phyloP scores from a whole-genome alignment of 2,888 invertebrate genomes.

The Eupithecia pulchellata region DNA sequence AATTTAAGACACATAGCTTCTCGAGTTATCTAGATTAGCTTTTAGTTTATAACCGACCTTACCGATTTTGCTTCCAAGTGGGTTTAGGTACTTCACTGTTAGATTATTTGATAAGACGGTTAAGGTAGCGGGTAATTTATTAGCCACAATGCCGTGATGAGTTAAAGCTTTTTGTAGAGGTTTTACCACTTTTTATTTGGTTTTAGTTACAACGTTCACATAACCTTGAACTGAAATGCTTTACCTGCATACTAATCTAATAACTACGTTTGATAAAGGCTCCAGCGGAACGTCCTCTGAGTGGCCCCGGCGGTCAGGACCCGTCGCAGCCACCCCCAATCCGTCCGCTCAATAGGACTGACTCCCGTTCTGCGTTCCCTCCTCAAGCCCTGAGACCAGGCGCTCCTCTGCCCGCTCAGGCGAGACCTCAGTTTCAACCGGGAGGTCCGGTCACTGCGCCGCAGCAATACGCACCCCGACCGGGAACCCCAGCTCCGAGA shows the following conservation, averaged over 20 bases:
- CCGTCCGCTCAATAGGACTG: conserved; percentile 71
- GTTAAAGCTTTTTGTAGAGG: conserved; percentile 31
- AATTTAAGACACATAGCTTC: conserved; percentile 2
- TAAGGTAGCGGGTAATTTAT: conserved; percentile 26
- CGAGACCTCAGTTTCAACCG: conserved; percentile 76
- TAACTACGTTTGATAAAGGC: conserved; percentile 65
- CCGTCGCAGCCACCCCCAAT: conserved; percentile 61
- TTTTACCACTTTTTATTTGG: conserved; percentile 23
- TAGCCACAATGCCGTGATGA: conserved; percentile 26
- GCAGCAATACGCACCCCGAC: conserved; percentile 68
- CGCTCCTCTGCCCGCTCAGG: conserved; percentile 61
- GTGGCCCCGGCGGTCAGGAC: conserved; percentile 63
- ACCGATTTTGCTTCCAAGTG: conserved; percentile 14
- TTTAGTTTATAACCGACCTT: conserved; percentile 1
- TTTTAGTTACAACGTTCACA: conserved; percentile 20
- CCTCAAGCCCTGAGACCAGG: conserved; percentile 66
- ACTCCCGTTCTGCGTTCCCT: conserved; percentile 73
- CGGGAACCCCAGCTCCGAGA: conserved; percentile 64
- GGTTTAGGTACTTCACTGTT: conserved; percentile 19
- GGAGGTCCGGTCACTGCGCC: conserved; percentile 74
- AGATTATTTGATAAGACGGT: conserved; percentile 26
- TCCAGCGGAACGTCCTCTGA: conserved; percentile 69
- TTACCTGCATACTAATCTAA: neutral
- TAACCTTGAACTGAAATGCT: neutral
- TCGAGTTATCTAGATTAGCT: conserved; percentile 10